Evolutionary conservation across 2,888 invertebrate genomes (phyloP), one percentile per base, ranked within the genome.

Genomic region (Melieria crassipennis): DNA sequence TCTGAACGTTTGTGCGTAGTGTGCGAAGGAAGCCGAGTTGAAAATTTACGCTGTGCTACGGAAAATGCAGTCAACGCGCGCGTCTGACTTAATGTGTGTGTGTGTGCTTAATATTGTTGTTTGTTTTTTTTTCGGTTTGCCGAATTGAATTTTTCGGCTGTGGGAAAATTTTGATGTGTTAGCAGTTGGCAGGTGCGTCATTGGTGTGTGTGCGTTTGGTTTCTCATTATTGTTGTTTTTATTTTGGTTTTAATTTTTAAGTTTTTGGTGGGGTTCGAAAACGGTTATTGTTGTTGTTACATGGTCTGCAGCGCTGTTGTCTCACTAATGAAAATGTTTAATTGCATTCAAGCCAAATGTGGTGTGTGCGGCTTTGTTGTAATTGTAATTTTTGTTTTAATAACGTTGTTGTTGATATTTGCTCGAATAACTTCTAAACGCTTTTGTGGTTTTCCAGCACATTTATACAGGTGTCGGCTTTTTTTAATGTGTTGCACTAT

Each of bases 291-390:
- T 64, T 52, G 64, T 52, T 50, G 43, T 42, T 64, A 16, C 30
- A 11, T 11, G 55, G 56, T 43, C 55, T 65, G 13, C 52, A 65
- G 46, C 46, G 65, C 56, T 46, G 45, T 65, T 65, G 30, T 56
- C n/a, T 30, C 16, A 65, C 56, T 65, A 65, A 57, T 65, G 65
- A 65, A 65, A 57, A 65, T 65, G 65, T 65, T 65, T 57, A 65
- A 47, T 47, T 65, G 57, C 30, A 65, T 46, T 47, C 47, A 16
- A 55, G 46, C 11, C 16, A 47, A 65, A 56, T 47, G 46, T 16
- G 13, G 13, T 45, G 65, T 11, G 7, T n/a, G 3, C 5, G 46
- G 10, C 57, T 46, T 66, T 58, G 10, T 56, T 48, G 4, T 55
- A 43, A 30, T 67, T 67, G 66, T 56, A 56, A 4, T 47, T 45